These are phyloP conservation scores for Rhynchotus rufescens DNA, from an alignment of 2,797 vertebrate species.

Conservation along the genomic window DNA sequence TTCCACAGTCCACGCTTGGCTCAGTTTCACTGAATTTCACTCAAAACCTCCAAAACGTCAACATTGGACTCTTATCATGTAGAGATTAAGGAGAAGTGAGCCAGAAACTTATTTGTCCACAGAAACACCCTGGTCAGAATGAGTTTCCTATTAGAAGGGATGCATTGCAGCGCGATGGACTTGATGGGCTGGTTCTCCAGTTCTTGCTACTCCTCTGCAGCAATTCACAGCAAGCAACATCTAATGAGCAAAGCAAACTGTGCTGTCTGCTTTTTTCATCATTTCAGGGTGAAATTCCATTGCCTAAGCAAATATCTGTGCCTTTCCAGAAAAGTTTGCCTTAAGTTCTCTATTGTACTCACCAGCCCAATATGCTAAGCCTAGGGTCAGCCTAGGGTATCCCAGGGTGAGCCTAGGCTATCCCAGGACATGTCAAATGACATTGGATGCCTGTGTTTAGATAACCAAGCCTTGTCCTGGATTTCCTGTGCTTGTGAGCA, in stretches of 20 bases:
- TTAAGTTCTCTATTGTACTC: not conserved
- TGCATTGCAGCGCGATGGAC: not conserved
- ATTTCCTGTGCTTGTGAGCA: not conserved
- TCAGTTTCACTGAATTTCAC: not conserved
- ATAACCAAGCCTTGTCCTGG: not conserved
- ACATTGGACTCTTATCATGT: rapidly evolving
- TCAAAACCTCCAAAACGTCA: not conserved
- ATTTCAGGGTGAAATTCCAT: not conserved
- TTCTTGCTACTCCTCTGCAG: not conserved
- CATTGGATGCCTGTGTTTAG: not conserved
- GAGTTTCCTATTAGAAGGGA: not conserved
- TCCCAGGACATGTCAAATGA: not conserved
- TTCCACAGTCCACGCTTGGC: rapidly evolving
- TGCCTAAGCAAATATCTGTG: not conserved
- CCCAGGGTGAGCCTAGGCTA: too few species aligned
- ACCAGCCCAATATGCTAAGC: too few species aligned
- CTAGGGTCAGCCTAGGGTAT: too few species aligned
- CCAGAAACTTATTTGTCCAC: not conserved
- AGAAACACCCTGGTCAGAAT: not conserved
- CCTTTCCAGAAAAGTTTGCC: not conserved
- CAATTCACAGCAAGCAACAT: not conserved
- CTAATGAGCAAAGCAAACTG: not conserved
- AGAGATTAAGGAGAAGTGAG: not conserved
- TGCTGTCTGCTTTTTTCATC: not conserved
- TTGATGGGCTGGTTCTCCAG: not conserved